These are phyloP conservation scores for Phrynosoma platyrhinos DNA, from an alignment of 2,113 vertebrate genomes.

Conservation along the genomic window DNA sequence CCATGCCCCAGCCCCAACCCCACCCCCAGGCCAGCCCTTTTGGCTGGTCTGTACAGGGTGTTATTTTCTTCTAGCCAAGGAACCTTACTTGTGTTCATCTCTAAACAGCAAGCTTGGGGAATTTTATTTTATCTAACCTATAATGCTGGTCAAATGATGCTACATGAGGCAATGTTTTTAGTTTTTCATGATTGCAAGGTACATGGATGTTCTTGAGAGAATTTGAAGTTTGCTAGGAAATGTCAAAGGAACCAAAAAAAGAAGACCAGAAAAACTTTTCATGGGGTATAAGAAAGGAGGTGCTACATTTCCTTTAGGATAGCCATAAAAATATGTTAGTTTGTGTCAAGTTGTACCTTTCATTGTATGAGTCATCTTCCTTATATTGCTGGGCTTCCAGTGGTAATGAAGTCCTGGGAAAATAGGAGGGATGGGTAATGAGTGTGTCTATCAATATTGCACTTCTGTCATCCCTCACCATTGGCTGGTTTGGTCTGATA, in stretches of 20 bases:
- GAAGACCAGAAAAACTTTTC: background rate
- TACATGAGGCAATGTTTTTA: background rate
- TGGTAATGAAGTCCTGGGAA: background rate
- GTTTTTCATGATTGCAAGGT: background rate
- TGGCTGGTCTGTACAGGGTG: too few relatives aligned
- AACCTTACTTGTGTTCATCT: too few relatives aligned
- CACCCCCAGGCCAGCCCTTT: too few relatives aligned
- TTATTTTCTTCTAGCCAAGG: too few relatives aligned
- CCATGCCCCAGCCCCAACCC: too few relatives aligned
- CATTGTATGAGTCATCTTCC: background rate
- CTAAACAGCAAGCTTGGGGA: too few relatives aligned
- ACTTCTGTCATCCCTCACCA: background rate
- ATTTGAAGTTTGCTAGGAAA: background rate
- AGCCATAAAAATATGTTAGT: too few relatives aligned
- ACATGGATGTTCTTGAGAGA: background rate
- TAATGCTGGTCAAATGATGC: background rate
- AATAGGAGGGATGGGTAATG: too few relatives aligned
- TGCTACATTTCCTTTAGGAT: too few relatives aligned
- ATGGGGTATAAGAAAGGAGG: background rate
- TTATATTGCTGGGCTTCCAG: background rate
- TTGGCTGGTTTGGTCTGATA: background rate
- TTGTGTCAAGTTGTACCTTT: too few relatives aligned
- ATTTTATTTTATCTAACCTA: too few relatives aligned
- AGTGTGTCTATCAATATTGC: too few relatives aligned
- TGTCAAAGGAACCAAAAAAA: background rate